Evolutionary conservation across 2,797 vertebrate species (phyloP).

Genomic region (Sternarchorhynchus goeldii): DNA sequence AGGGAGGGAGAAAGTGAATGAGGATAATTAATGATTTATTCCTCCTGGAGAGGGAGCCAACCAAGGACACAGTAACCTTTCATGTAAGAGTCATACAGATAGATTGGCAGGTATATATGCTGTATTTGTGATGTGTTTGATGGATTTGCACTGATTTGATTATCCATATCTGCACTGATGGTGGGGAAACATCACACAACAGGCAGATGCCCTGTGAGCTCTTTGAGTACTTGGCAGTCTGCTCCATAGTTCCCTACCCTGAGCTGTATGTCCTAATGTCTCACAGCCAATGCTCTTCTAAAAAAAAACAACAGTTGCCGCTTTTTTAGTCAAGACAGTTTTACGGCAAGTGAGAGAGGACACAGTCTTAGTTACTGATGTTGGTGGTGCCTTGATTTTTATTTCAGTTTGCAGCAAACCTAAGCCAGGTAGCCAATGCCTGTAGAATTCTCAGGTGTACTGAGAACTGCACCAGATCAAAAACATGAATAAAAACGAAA

Average conservation of each 20-base stretch:
- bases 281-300: not conserved
- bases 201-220: too few species aligned
- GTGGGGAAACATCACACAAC: too few species aligned
- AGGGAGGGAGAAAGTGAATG: constrained; percentile 49
- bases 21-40: constrained; percentile 64
- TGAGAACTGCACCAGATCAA: too few species aligned
- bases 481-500: too few species aligned
- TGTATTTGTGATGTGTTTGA: constrained; percentile 26
- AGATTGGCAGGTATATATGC: constrained; percentile 39
- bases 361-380: not conserved
- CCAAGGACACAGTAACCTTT: constrained; percentile 68
- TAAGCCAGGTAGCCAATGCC: not conserved
- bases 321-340: not conserved
- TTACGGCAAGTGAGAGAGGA: not conserved
- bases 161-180: constrained; percentile 32
- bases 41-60: constrained; percentile 43
- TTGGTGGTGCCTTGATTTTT: not conserved
- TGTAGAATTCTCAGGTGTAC: not conserved
- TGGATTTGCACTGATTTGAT: constrained; percentile 24
- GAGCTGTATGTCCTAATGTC: not conserved
- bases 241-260: too few species aligned
- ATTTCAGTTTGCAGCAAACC: not conserved
- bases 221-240: too few species aligned
- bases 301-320: not conserved
- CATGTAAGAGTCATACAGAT: constrained; percentile 37